Conservation (phyloP, 1,140 invertebrate species). For the Harpegnathos saltator region DNA sequence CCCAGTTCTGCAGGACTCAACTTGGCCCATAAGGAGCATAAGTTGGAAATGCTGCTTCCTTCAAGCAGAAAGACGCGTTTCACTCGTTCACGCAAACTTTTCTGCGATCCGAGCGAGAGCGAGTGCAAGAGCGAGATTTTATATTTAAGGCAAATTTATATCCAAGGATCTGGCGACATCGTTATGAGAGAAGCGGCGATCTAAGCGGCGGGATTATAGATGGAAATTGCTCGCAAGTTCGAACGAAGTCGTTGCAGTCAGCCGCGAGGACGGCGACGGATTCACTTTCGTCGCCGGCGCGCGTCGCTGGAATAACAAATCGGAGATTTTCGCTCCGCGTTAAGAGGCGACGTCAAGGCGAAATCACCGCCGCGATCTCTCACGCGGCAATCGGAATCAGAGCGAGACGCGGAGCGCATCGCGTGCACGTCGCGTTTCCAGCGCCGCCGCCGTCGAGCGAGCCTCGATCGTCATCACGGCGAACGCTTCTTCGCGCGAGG, state of each 20-base stretch:
- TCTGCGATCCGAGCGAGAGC: too few relatives aligned
- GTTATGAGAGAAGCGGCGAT: too few relatives aligned
- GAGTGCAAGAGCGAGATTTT: too few relatives aligned
- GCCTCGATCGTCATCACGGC: too few relatives aligned
- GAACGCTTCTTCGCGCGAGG: neutral
- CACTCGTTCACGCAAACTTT: too few relatives aligned
- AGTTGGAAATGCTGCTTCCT: too few relatives aligned
- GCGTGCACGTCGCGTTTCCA: constrained; percentile 36
- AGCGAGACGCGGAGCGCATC: constrained; percentile 61
- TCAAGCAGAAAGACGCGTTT: too few relatives aligned
- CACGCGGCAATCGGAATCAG: constrained; percentile 60
- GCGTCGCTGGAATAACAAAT: constrained; percentile 64
- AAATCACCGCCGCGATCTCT: constrained; percentile 60
- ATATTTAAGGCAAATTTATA: too few relatives aligned
- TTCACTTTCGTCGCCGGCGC: constrained; percentile 71
- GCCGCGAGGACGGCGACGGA: constrained; percentile 40
- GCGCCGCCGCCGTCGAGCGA: neutral
- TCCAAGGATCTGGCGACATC: too few relatives aligned
- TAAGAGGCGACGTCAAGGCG: constrained; percentile 25
- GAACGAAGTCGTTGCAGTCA: neutral
- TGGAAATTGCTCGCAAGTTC: neutral
- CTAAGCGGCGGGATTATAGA: too few relatives aligned
- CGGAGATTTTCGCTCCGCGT: constrained; percentile 46
- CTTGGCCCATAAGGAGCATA: too few relatives aligned
- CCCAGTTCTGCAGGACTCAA: too few relatives aligned